Evolutionary conservation across 1,140 invertebrate genomes (phyloP), one percentile per base, ranked within the genome.

Genomic region (Chymomyza costata): DNA sequence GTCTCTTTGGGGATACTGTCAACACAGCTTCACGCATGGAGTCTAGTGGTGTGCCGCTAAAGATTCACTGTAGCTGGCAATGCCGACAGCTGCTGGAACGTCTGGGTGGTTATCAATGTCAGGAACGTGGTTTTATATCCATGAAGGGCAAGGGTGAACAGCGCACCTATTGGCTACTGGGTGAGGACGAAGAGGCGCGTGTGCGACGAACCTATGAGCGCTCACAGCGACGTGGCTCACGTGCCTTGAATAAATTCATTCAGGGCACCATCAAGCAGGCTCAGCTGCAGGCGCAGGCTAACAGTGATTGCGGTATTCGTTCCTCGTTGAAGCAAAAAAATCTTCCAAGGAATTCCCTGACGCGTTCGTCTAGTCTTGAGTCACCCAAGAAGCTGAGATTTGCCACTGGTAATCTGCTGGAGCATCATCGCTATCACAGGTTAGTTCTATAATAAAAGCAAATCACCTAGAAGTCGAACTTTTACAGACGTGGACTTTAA

Each of bases 11-110:
- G 0, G 96, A 98, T 81, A 97, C 96, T 0, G 93, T 98, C 3
- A 98, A 98, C 85, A 97, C 95, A 0, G 94, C 96, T 0, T 95
- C 93, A 15, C 88, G 96, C 40, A 97, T 98, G 95, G 96, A 97
- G 87, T 97, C 95, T 0, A 95, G 93, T 25, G 94, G 95, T 21
- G 89, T 90, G 90, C 94, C 95, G 5, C 86, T 95, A 15, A 93
- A 92, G 80, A 95, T 97, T 45, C 95, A 97, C 86, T 95, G 94
- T 65, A 96, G 94, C 56, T 86, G 86, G 31, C 90, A 91, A 60
- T 94, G 93, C 57, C 92, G 92, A 48, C 84, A 88, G 0, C 86
- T 95, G 1, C 86, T 97, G 6, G 91, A 93, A 47, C 89, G 90
- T 47, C 83, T 97, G 1, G 93, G 93, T 1, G 95, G 95, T 1